Evolutionary conservation across 2,888 invertebrate genomes (phyloP), one percentile per base, ranked within the genome.

Genomic region (Latrodectus hesperus): DNA sequence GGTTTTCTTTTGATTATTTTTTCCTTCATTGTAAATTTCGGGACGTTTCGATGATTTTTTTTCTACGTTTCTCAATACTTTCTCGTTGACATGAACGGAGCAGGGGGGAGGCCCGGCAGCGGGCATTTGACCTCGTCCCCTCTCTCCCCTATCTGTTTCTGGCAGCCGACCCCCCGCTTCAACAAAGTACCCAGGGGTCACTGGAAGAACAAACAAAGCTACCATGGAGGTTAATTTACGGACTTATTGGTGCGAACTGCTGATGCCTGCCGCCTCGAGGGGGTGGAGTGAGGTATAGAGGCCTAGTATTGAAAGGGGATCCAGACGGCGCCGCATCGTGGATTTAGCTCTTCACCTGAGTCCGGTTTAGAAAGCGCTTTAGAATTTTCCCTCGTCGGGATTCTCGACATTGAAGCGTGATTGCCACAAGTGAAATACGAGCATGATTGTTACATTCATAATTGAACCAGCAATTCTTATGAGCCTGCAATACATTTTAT

Each of bases 131-230:
- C 60, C 60, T 60, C 60, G 94, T 93, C 91, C 94, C 92, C 90
- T 91, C 91, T 90, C 88, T 88, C 91, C 92, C 84, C 55, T n/a
- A 60, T 60, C 60, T 16, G n/a, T 78, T 94, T 17, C 92, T 93
- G 92, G 79, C 95, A 94, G 90, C 94, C 94, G 89, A 96, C 55
- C 38, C 73, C 64, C 60, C 70, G 16, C 51, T 65, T 68, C 68
- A 79, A 73, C 72, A 84, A 84, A 78, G 55, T 73, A 64, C 76
- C 77, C 72, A 72, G 77, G 86, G 81, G 81, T 77, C 76, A 81
- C 49, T 65, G 60, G 65, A 80, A 80, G 71, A 80, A 80, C 79
- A 85, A 80, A 80, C 75, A 85, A 73, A 81, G 76, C 76, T 75
- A 87, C 81, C 86, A 81, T 72, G 67, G 72, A 73, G 86, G 86